These are phyloP conservation scores for Erethizon dorsatum DNA, from an alignment of 2,797 vertebrate species.

Conservation along the genomic window DNA sequence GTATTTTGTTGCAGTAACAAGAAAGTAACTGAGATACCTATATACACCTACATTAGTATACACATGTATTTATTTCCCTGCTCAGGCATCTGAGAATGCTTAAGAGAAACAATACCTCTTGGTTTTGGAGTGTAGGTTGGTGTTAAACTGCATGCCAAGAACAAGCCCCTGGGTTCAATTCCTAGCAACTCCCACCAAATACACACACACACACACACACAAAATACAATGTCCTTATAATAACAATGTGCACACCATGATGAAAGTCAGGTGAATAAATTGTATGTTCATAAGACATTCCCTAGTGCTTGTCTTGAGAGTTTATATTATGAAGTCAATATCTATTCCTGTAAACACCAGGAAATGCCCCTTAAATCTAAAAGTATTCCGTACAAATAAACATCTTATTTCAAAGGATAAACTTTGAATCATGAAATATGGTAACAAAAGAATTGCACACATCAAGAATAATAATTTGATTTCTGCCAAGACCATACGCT, in stretches of 20 bases:
- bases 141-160: background rate
- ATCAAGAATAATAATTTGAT: background rate
- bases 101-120: background rate
- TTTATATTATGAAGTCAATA: background rate
- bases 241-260: background rate
- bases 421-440: background rate
- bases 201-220: background rate
- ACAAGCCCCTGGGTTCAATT: background rate
- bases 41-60: background rate
- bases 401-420: background rate
- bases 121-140: background rate
- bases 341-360: background rate
- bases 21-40: background rate
- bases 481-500: background rate
- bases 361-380: background rate
- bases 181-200: background rate
- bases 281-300: background rate
- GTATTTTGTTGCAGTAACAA: background rate
- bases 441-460: background rate
- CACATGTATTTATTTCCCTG: background rate
- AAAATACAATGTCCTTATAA: fast-evolving
- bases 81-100: too few relatives aligned
- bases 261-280: background rate
- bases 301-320: background rate
- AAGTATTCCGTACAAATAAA: background rate